Evolutionary conservation across 2,888 invertebrate genomes (phyloP), one percentile per base, ranked within the genome.

Genomic region (Clistopyga incitator): DNA sequence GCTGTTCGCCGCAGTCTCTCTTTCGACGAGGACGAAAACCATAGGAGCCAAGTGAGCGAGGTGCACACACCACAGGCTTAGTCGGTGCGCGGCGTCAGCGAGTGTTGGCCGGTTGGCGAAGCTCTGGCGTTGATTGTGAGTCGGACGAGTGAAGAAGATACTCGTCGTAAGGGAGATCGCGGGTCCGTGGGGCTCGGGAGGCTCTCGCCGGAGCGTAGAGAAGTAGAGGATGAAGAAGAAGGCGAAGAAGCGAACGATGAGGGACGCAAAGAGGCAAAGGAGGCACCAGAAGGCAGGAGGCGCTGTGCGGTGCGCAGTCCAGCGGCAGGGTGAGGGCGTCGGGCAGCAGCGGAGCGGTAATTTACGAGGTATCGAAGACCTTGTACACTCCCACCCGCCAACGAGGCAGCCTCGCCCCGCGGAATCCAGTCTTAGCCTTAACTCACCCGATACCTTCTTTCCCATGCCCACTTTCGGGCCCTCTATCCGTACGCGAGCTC

Each of bases 361-460:
- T 93, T 93, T 92, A 93, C 92, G 93, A 93, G 92, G 92, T 92
- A 92, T 91, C 92, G 93, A 92, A 92, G 92, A 92, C 92, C 92
- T 92, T 92, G 92, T 92, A 91, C 91, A 91, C 92, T 92, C 92
- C 91, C 91, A 92, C 92, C 91, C 91, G 89, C 88, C 91, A 91
- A 92, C 90, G 89, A 90, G 89, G 85, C 88, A 89, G 90, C 90
- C 91, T 90, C 89, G 90, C 90, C 91, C 91, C 89, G 90, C 90
- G 88, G 90, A 91, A 91, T 91, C 90, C 90, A 88, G 90, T 91
- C 90, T 87, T 88, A 88, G 89, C 89, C 88, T 89, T 88, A 90
- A 91, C 90, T 90, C 90, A 89, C 88, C 77, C 89, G 89, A 90
- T 89, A 90, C 88, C 87, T 89, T 68, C 84, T 84, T 85, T 89